phyloP scores from a whole-genome alignment of 2,113 vertebrate genomes.

The Shinisaurus crocodilurus region DNA sequence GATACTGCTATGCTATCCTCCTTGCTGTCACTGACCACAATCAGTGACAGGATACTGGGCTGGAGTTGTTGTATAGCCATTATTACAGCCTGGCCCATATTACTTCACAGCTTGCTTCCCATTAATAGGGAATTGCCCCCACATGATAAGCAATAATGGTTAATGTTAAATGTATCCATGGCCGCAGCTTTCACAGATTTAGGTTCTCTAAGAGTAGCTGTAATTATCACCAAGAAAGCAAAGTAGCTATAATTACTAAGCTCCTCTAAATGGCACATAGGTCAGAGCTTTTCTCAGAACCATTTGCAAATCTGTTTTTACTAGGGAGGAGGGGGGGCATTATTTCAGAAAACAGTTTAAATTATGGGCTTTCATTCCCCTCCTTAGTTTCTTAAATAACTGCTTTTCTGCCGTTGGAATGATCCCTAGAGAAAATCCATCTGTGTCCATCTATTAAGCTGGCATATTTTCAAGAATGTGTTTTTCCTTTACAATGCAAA shows the following conservation, averaged over 20 bases:
- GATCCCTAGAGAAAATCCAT: constrained; percentile 11
- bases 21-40: neutral
- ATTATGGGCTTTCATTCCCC: neutral
- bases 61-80: neutral
- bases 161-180: neutral
- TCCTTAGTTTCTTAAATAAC: neutral
- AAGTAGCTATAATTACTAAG: neutral
- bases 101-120: neutral
- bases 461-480: constrained; percentile 55
- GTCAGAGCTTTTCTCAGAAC: neutral
- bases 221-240: neutral
- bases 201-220: neutral
- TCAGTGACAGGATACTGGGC: neutral
- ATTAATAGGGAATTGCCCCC: neutral
- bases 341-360: neutral
- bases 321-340: too few species aligned
- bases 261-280: neutral
- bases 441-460: neutral
- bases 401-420: neutral
- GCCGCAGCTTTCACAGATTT: neutral
- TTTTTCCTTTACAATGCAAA: constrained; percentile 15
- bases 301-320: neutral
- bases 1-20: too few species aligned
- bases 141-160: neutral
- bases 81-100: neutral